Evolutionary conservation across 2,113 vertebrate species (phyloP), one percentile per base, ranked within the genome.

Genomic region (Neogobius melanostomus): DNA sequence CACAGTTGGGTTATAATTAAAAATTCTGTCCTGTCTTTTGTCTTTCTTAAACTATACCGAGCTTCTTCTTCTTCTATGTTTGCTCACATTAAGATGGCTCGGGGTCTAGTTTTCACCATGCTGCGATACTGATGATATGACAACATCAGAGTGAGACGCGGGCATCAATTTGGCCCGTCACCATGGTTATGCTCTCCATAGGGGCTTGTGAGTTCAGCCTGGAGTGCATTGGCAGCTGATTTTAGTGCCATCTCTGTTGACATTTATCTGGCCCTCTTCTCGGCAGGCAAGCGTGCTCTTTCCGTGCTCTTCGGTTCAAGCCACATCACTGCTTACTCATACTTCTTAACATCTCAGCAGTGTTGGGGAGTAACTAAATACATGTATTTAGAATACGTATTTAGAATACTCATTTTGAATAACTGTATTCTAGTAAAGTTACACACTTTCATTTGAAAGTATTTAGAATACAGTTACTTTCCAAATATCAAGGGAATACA

Each of bases 131-230:
- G 59, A 52, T 50, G 54, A 69, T 74, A 28, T 68, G 68, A 67
- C 73, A 72, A 66, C 11, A 17, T 45, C 61, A 59, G 60, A 15
- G 5, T 48, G 52, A 77, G 42, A 72, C 16, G 65, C 28, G 45
- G 82, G 79, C 50, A 74, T 78, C 79, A 71, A 65, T 75, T 64
- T 57, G 16, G 77, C 51, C 73, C 21, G 82, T 91, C 68, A 48
- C 76, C 82, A 82, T 85, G 84, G 84, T 87, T 77, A 88, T 86
- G 2, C 8, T 72, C 50, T 75, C 72, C 64, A 45, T 59, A 66
- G 21, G 48, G 56, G 71, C 61, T 48, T 14, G 48, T 28, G 71
- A 5, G 45, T 74, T 71, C 64, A 62, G 70, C 72, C 75, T 61
- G 62, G 57, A 83, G 75, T 76, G 66, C 17, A 64, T 63, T 72